Percentiles rank a stretch among this genome's conserved stretches.
phyloP scores from a whole-genome alignment of 2,888 invertebrate species.

The Tenthredo notha region DNA sequence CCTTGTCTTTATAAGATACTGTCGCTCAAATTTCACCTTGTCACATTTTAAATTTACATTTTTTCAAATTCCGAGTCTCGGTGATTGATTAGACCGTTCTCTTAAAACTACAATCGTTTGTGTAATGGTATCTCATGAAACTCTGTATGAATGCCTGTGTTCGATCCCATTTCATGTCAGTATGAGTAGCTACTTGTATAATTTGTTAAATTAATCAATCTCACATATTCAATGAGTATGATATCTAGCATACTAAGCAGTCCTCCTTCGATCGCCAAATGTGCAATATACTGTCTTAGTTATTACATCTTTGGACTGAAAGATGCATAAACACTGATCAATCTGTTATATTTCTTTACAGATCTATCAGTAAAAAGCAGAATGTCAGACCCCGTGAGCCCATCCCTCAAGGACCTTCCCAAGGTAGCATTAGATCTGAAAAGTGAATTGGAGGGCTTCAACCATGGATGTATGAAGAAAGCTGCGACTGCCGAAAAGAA shows the following conservation, averaged over 20 bases:
- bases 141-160: neutral
- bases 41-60: slow-evolving; percentile 28
- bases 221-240: neutral
- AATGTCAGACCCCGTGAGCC: slow-evolving; percentile 84
- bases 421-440: slow-evolving; percentile 94
- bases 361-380: slow-evolving; percentile 62
- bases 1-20: slow-evolving; percentile 22
- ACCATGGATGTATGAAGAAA: slow-evolving; percentile 92
- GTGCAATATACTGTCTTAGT: neutral
- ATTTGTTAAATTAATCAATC: neutral
- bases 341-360: slow-evolving; percentile 59
- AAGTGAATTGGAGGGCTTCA: slow-evolving; percentile 95
- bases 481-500: slow-evolving; percentile 95
- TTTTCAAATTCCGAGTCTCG: slow-evolving; percentile 35
- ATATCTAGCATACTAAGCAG: neutral
- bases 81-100: neutral
- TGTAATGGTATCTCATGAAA: slow-evolving; percentile 34
- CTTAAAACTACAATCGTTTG: slow-evolving; percentile 6
- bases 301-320: neutral
- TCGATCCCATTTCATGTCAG: neutral
- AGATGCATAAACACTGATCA: neutral
- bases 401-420: slow-evolving; percentile 93
- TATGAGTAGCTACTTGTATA: neutral
- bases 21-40: slow-evolving; percentile 10
- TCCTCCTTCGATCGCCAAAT: neutral